Conservation (phyloP, 2,888 invertebrate species). For the Plebejus anna region DNA sequence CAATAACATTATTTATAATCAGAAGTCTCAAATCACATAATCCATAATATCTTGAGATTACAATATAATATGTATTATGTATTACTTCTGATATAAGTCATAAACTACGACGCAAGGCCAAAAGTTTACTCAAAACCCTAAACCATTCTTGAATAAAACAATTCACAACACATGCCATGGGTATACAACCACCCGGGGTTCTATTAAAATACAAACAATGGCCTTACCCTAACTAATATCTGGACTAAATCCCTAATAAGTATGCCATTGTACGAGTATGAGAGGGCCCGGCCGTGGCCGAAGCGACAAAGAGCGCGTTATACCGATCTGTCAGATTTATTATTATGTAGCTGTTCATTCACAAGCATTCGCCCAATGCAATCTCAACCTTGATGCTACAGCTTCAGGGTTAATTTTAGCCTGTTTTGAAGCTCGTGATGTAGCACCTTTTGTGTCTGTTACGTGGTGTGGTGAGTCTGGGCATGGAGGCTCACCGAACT, state of each 20-base stretch:
- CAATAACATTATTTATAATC: too few relatives aligned
- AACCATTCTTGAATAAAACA: conserved; percentile 41
- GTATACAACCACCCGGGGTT: conserved; percentile 73
- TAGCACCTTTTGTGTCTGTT: conserved; percentile 33
- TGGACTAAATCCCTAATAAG: conserved; percentile 81
- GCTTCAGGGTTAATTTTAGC: conserved; percentile 36
- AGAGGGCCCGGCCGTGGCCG: conserved; percentile 77
- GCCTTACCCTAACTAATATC: conserved; percentile 79
- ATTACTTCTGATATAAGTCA: neutral
- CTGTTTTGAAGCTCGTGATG: neutral
- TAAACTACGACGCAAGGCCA: neutral
- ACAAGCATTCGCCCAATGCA: conserved; percentile 34
- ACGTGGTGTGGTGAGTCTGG: conserved; percentile 77
- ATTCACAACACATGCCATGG: conserved; percentile 56
- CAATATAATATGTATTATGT: neutral
- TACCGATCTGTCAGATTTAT: conserved; percentile 64
- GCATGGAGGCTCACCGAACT: conserved; percentile 79
- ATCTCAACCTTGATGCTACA: conserved; percentile 35
- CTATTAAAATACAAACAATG: conserved; percentile 79
- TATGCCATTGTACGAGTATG: conserved; percentile 79
- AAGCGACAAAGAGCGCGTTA: conserved; percentile 79
- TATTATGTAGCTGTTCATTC: conserved; percentile 39
- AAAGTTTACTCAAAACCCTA: conserved; percentile 1
- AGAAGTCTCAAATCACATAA: neutral
- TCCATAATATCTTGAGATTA: neutral